Evolutionary conservation across 2,888 invertebrate genomes (phyloP), one percentile per base, ranked within the genome.

Genomic region (Stenchaetothrips biformis): DNA sequence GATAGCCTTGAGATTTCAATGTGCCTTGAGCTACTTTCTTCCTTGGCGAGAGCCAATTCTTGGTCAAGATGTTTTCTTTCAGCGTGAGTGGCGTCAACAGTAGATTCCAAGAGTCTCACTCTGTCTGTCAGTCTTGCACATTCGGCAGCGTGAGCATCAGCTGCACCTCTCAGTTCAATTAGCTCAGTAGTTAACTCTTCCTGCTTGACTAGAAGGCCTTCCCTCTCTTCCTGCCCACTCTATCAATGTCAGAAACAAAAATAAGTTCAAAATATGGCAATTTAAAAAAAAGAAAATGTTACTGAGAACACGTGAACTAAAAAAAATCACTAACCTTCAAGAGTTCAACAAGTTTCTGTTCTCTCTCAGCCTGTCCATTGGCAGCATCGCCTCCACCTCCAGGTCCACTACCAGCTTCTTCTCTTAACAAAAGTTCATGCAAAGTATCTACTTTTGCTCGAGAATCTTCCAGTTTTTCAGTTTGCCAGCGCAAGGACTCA

Each of bases 401-500:
- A 53, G 82, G 81, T 78, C 82, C 81, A 79, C 90, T 89, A 82
- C 91, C 91, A 78, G 90, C 90, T n/a, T 92, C 91, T 83, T 92
- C 93, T 18, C 92, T 89, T 79, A 94, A 88, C 79, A 94, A 87
- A 80, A 96, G 87, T 84, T 93, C 94, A 86, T 96, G 95, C 78
- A 97, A 87, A 0, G 94, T 94, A 83, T 94, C 95, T 82, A 96
- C 94, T 87, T 93, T 94, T 9, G 92, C 92, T 80, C 96, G 90
- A 48, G 94, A 93, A 84, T 96, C 96, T 86, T 96, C 96, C 0
- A 97, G 88, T 86, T 96, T 94, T 87, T 96, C 96, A 0, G 96
- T 96, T 88, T 97, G 97, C 25, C 95, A 90, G 86, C 96, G 96
- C 67, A 97, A 89, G 25, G 97, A 96, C 86, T 97, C 96, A 79